A percentile compares a stretch with the other conserved stretches of the same genome.
Evolutionary conservation across 2,888 invertebrate genomes (phyloP).

Genomic region (Tricholauxania praeusta): DNA sequence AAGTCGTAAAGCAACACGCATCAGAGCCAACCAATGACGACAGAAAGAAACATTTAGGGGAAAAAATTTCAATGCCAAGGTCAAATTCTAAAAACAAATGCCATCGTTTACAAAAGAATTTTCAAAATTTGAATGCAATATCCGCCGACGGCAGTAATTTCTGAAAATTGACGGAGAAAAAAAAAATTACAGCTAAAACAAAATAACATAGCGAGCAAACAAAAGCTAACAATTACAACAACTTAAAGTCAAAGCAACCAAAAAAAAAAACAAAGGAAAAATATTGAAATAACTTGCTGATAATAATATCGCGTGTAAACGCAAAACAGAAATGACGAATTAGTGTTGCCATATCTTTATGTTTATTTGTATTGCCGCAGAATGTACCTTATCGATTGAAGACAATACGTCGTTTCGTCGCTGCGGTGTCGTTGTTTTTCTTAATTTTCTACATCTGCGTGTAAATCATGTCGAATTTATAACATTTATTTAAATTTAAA

Average conservation of each 20-base stretch:
- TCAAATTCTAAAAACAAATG: slow-evolving; percentile 12
- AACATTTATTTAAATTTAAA: no score
- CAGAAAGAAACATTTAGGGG: not conserved
- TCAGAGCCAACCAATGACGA: not conserved
- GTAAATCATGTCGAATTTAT: no score
- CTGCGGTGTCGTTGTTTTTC: no score
- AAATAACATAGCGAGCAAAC: not conserved
- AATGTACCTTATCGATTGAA: not conserved
- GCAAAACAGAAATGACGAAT: slow-evolving; percentile 16
- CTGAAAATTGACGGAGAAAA: not conserved
- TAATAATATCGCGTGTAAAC: slow-evolving; percentile 26
- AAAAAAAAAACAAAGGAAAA: not conserved
- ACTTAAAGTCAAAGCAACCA: not conserved
- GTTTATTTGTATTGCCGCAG: not conserved
- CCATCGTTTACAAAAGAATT: slow-evolving; percentile 6
- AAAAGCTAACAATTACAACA: slow-evolving; percentile 9
- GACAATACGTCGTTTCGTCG: no score
- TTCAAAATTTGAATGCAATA: not conserved
- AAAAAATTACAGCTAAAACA: not conserved
- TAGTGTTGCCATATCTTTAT: slow-evolving; percentile 15
- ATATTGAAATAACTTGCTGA: not conserved
- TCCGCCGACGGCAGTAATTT: not conserved
- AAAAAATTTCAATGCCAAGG: slow-evolving; percentile 31
- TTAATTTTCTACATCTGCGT: no score
- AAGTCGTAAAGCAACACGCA: not conserved